Evolutionary conservation across 2,888 invertebrate genomes (phyloP), one percentile per base, ranked within the genome.

Genomic region (Pegoplata infirma): DNA sequence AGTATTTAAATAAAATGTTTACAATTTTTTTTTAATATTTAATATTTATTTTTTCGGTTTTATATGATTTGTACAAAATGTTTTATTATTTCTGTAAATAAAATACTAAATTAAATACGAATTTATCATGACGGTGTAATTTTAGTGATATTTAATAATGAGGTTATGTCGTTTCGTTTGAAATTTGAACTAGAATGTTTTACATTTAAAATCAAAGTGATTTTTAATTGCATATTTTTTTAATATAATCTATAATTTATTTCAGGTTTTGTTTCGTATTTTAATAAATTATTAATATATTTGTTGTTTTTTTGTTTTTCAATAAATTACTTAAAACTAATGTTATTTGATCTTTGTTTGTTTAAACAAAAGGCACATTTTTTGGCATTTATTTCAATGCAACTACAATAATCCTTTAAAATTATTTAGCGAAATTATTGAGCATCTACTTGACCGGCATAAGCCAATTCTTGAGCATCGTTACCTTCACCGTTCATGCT

Each of bases 401-500:
- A 82, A 75, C 46, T n/a, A 46, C 25, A 25, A 6, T 69, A 56
- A 53, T 55, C 36, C 10, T 25, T 8, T 4, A 6, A 21, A 32
- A 23, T 16, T 23, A 14, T 17, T 21, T 19, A 51, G 40, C 10
- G 10, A 63, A 72, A 67, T 59, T 78, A 80, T 59, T 78, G 71
- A 25, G 73, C 66, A 59, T 80, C 90, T 74, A 90, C 90, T 82
- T 95, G 94, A 3, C 92, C 92, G 71, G 93, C 92, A 86, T 94
- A 95, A 3, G 94, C 95, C 84, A 95, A 85, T 75, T 94, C 91
- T 81, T 94, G 94, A 5, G 93, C 92, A 73, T 86, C 85, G n/a
- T n/a, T n/a, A 68, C 53, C 94, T 81, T 94, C 86, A 55, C 92
- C 92, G 36, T 92, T 92, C 56, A 91, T 88, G 66, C 90, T 90